phyloP scores from a whole-genome alignment of 1,140 invertebrate genomes.

The Alviniconcha marisindica region DNA sequence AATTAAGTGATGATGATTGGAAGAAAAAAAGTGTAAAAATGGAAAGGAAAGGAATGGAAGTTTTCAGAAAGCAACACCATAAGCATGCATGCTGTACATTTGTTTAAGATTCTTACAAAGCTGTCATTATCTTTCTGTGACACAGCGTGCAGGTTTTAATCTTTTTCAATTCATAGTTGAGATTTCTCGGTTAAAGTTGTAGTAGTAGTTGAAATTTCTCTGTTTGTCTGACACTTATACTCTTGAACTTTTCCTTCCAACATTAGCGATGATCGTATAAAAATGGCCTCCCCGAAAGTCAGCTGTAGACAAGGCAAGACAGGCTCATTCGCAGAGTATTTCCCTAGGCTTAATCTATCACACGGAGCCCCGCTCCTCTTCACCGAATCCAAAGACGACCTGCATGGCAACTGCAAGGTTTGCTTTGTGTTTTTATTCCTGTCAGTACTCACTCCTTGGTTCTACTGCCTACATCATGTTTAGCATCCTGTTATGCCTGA shows the following conservation, averaged over 20 bases:
- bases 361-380: conserved; percentile 34
- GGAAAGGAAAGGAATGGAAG: too few species aligned
- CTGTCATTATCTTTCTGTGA: too few species aligned
- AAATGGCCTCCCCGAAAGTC: conserved; percentile 55
- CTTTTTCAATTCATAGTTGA: too few species aligned
- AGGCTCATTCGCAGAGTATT: conserved; percentile 50
- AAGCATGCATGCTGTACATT: too few species aligned
- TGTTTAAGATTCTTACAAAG: too few species aligned
- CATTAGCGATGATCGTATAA: conserved; percentile 66
- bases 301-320: conserved; percentile 51
- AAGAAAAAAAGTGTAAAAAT: too few species aligned
- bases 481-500: not conserved
- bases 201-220: not conserved
- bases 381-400: conserved; percentile 19
- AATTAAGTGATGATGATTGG: too few species aligned
- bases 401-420: conserved; percentile 32
- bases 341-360: conserved; percentile 43
- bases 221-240: conserved; percentile 22
- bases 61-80: too few species aligned
- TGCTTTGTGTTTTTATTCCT: conserved; percentile 25
- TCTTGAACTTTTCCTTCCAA: conserved; percentile 59
- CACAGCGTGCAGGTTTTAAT: too few species aligned
- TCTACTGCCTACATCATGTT: not conserved
- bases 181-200: too few species aligned
- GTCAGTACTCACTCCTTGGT: not conserved